Evolutionary conservation across 2,888 invertebrate genomes (phyloP).

Genomic region (Stenodema calcarata): DNA sequence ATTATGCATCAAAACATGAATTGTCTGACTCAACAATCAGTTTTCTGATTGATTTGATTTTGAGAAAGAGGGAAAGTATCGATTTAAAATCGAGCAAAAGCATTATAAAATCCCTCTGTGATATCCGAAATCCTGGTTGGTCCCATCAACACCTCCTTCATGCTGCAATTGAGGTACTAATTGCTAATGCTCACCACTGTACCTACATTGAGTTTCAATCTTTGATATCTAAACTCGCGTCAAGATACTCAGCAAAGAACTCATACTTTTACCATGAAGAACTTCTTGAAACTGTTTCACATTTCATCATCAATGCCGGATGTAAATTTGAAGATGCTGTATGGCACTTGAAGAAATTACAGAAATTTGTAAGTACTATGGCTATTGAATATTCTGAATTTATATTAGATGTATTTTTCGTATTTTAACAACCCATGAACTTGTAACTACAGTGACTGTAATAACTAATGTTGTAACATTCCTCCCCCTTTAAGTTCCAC

Average conservation of each 20-base stretch:
- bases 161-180: slow-evolving; percentile 65
- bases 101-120: slow-evolving; percentile 67
- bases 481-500: no score
- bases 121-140: slow-evolving; percentile 62
- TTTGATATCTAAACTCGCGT: slow-evolving; percentile 64
- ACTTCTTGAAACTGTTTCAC: slow-evolving; percentile 67
- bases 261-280: slow-evolving; percentile 69
- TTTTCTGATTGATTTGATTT: slow-evolving; percentile 65
- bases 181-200: slow-evolving; percentile 63
- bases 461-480: no score
- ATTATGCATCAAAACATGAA: slow-evolving; percentile 65
- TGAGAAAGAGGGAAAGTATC: slow-evolving; percentile 61
- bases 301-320: slow-evolving; percentile 65
- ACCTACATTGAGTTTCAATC: slow-evolving; percentile 65
- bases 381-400: no score
- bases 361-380: slow-evolving; percentile 66
- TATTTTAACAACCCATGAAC: no score
- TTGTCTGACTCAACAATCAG: slow-evolving; percentile 66
- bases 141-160: slow-evolving; percentile 65
- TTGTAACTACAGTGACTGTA: no score
- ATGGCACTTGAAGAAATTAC: slow-evolving; percentile 65
- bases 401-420: no score
- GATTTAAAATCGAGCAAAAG: slow-evolving; percentile 64
- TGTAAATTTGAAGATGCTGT: slow-evolving; percentile 65
- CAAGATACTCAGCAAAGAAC: slow-evolving; percentile 63